Conservation (phyloP, 2,888 invertebrate genomes). For the Leptarthrus brevirostris region DNA sequence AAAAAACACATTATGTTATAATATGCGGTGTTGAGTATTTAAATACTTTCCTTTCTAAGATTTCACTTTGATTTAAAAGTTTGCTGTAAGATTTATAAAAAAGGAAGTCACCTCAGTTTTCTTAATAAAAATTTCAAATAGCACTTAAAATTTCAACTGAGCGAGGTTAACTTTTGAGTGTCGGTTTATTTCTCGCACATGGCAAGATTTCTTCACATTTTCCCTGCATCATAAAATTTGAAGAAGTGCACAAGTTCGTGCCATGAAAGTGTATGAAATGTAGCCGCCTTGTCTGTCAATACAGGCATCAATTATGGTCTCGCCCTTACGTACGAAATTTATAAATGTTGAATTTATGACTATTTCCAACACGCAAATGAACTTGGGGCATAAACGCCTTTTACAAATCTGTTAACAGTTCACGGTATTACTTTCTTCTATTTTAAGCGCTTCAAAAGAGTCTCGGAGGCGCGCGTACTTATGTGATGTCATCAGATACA, state of each 20-base stretch:
- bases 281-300: constrained; percentile 46
- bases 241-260: constrained; percentile 31
- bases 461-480: not conserved
- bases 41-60: too few species aligned
- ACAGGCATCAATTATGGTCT: constrained; percentile 35
- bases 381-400: constrained; percentile 57
- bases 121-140: too few species aligned
- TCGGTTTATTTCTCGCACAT: constrained; percentile 19
- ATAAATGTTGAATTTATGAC: constrained; percentile 47
- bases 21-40: too few species aligned
- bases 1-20: too few species aligned
- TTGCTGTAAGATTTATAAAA: too few species aligned
- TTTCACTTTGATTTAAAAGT: too few species aligned
- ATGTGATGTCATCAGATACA: constrained; percentile 45
- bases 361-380: constrained; percentile 54
- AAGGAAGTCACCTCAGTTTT: too few species aligned
- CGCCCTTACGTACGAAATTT: constrained; percentile 32
- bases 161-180: too few species aligned
- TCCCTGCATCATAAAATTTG: constrained; percentile 48
- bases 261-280: constrained; percentile 35
- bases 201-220: constrained; percentile 37
- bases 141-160: too few species aligned
- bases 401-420: constrained; percentile 67
- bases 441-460: constrained; percentile 44
- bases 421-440: constrained; percentile 61